A percentile compares a stretch with the other conserved stretches of the same genome.
phyloP scores from a whole-genome alignment of 2,888 invertebrate genomes.

The Euzophera pinguis region DNA sequence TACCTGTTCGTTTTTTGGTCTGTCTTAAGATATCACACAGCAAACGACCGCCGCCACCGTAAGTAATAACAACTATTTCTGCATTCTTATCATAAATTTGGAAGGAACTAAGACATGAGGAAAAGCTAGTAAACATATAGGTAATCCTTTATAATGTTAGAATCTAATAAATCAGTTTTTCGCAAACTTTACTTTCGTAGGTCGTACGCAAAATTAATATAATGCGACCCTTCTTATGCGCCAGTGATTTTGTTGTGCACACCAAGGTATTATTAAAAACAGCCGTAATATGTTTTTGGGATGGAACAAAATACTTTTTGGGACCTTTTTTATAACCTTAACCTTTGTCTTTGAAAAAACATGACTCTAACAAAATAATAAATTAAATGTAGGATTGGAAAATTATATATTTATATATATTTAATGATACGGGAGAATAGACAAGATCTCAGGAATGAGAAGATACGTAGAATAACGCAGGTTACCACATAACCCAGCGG shows the following conservation, averaged over 20 bases:
- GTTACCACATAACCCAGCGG: too few relatives aligned
- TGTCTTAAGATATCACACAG: too few relatives aligned
- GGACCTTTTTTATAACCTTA: not conserved
- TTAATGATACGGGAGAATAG: too few relatives aligned
- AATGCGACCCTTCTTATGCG: conserved; percentile 4
- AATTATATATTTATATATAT: too few relatives aligned
- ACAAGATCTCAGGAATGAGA: too few relatives aligned
- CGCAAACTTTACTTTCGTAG: conserved; percentile 3
- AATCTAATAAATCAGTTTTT: conserved; percentile 9
- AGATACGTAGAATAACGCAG: too few relatives aligned
- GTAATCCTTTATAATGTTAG: not conserved
- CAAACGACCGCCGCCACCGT: too few relatives aligned
- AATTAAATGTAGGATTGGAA: not conserved
- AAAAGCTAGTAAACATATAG: not conserved
- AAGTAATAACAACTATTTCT: too few relatives aligned
- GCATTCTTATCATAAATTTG: too few relatives aligned
- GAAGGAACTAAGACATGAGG: too few relatives aligned
- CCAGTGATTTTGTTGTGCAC: conserved; percentile 6
- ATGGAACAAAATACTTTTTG: not conserved
- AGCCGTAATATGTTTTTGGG: not conserved
- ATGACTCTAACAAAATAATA: not conserved
- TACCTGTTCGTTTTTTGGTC: too few relatives aligned
- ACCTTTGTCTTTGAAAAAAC: not conserved
- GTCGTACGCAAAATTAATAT: conserved; percentile 3
- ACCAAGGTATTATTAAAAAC: conserved; percentile 6